Evolutionary conservation across 2,113 vertebrate species (phyloP).

Genomic region (Paralichthys olivaceus): DNA sequence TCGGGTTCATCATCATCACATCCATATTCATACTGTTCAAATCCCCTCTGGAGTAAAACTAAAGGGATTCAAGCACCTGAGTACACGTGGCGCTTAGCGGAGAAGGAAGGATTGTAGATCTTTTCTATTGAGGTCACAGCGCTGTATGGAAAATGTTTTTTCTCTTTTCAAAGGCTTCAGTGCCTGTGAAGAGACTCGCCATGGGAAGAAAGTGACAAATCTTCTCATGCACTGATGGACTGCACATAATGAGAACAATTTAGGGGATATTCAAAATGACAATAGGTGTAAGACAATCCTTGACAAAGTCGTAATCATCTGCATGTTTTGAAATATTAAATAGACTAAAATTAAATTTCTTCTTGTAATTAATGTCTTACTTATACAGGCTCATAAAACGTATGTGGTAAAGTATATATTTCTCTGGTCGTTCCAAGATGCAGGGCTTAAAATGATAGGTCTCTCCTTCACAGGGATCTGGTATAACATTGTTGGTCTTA

Average conservation of each 20-base stretch:
- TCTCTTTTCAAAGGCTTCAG: slow-evolving; percentile 24
- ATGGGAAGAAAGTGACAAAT: slow-evolving; percentile 28
- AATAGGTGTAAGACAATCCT: too few species aligned
- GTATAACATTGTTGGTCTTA: neutral
- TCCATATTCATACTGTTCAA: slow-evolving; percentile 78
- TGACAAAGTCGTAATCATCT: too few species aligned
- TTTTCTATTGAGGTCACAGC: slow-evolving; percentile 74
- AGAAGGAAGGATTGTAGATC: slow-evolving; percentile 56
- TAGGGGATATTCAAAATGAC: slow-evolving; percentile 2
- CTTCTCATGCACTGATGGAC: slow-evolving; percentile 9
- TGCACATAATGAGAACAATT: slow-evolving; percentile 28
- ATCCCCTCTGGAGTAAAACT: slow-evolving; percentile 74
- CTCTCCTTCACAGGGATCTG: neutral
- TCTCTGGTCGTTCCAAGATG: neutral
- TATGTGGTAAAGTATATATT: neutral
- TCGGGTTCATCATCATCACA: slow-evolving; percentile 70
- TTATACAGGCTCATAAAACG: too few species aligned
- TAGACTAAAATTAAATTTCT: too few species aligned
- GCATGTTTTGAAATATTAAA: too few species aligned
- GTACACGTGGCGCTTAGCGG: slow-evolving; percentile 51
- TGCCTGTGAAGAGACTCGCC: slow-evolving; percentile 36
- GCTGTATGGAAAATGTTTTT: slow-evolving; percentile 39
- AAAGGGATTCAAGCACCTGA: slow-evolving; percentile 74
- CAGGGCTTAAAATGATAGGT: neutral
- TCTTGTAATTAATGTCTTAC: too few species aligned